Percentiles rank a stretch among this genome's conserved stretches.
Evolutionary conservation across 2,888 invertebrate genomes (phyloP).

Genomic region (Dorcus hopei): DNA sequence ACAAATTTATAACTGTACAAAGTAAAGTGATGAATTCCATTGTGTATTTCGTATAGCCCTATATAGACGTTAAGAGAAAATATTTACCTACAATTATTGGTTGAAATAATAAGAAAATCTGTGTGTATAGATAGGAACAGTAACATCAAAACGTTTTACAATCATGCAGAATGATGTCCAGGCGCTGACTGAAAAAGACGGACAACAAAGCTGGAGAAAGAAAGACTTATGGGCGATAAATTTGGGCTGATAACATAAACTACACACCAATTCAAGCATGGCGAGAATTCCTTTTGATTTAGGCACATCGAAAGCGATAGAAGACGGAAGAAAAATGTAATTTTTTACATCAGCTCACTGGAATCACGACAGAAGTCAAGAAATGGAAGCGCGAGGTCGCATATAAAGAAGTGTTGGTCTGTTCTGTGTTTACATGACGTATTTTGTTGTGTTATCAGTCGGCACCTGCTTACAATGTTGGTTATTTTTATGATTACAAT

Average conservation of each 20-base stretch:
- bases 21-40: no score
- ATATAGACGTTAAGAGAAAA: no score
- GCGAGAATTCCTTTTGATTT: slow-evolving; percentile 19
- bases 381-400: no score
- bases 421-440: no score
- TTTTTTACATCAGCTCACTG: background rate
- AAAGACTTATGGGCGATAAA: slow-evolving; percentile 8
- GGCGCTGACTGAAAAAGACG: slow-evolving; percentile 43
- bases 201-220: slow-evolving; percentile 21
- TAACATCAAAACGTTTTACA: no score
- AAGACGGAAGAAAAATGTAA: background rate
- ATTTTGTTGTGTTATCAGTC: slow-evolving; percentile 34
- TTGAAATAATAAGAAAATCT: no score
- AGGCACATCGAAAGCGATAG: slow-evolving; percentile 22
- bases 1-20: no score
- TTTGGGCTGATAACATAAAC: slow-evolving; percentile 15
- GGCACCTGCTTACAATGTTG: slow-evolving; percentile 38
- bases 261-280: slow-evolving; percentile 29
- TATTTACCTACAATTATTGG: no score
- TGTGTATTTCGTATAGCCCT: no score
- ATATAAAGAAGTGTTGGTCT: no score
- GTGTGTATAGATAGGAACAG: no score
- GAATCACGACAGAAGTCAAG: background rate
- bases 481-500: no score
- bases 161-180: slow-evolving; percentile 22